Conservation (phyloP, 2,888 invertebrate genomes). For the Dasypogon diadema region DNA sequence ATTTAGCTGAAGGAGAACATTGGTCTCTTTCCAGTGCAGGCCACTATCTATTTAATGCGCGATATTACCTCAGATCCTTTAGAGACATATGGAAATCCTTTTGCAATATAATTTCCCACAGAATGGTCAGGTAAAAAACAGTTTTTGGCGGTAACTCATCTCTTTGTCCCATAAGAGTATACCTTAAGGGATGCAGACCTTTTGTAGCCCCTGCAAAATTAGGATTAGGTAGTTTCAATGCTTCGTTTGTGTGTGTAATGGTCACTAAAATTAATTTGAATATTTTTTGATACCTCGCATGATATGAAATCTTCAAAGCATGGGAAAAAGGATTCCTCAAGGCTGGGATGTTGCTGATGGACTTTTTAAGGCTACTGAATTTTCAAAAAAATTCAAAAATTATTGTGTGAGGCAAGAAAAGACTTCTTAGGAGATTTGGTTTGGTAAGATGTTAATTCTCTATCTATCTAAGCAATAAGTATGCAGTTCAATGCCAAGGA, state of each 20-base stretch:
- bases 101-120: constrained; percentile 28
- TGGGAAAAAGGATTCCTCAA: too few relatives aligned
- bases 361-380: too few relatives aligned
- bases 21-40: constrained; percentile 15
- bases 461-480: too few relatives aligned
- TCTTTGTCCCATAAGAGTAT: constrained; percentile 1
- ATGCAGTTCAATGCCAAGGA: too few relatives aligned
- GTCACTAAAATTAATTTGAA: constrained; percentile 35
- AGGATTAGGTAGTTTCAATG: neutral
- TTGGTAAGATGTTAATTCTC: too few relatives aligned
- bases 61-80: neutral
- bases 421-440: too few relatives aligned
- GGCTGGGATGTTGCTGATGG: too few relatives aligned
- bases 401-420: too few relatives aligned
- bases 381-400: too few relatives aligned
- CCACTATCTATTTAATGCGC: neutral
- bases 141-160: constrained; percentile 18
- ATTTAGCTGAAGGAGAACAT: neutral
- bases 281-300: constrained; percentile 1
- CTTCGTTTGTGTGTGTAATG: constrained; percentile 8
- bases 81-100: constrained; percentile 8
- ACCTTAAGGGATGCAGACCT: constrained; percentile 7
- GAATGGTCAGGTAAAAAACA: constrained; percentile 34
- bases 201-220: constrained; percentile 4
- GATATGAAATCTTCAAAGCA: too few relatives aligned